These are phyloP conservation scores for Meriones unguiculatus DNA, from an alignment of 2,113 vertebrate genomes.

Conservation along the genomic window DNA sequence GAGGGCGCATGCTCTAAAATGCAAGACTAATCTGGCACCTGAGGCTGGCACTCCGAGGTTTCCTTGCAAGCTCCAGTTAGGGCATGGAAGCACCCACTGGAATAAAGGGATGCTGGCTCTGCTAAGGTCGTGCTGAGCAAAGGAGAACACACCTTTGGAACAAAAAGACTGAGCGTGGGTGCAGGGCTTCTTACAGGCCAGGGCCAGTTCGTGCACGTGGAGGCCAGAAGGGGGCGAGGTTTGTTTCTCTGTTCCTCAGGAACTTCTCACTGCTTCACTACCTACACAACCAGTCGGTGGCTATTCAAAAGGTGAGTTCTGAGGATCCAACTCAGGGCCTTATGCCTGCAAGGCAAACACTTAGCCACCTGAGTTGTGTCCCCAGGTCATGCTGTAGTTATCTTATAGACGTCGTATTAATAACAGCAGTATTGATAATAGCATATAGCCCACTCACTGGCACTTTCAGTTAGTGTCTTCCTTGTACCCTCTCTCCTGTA, in stretches of 20 bases:
- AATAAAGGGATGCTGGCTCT: constrained; percentile 16
- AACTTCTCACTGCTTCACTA: neutral
- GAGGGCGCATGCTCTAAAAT: constrained; percentile 9
- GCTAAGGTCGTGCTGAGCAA: constrained; percentile 14
- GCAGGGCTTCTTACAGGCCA: too few relatives aligned
- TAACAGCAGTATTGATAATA: neutral
- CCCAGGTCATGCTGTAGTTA: neutral
- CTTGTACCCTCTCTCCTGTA: neutral
- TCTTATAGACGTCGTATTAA: neutral
- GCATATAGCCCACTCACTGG: neutral
- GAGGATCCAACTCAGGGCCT: too few relatives aligned
- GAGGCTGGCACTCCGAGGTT: constrained; percentile 57
- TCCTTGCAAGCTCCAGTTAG: constrained; percentile 68
- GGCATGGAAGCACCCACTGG: constrained; percentile 1
- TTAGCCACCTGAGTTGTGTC: neutral
- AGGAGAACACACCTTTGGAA: constrained; percentile 51
- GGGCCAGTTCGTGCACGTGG: neutral
- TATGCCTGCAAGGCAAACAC: neutral
- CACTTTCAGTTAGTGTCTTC: neutral
- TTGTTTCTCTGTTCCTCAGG: neutral
- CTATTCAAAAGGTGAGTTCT: neutral
- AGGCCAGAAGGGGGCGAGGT: neutral
- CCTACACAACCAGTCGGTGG: too few relatives aligned
- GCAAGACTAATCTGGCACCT: constrained; percentile 51
- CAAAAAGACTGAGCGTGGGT: neutral